A percentile compares a stretch with the other conserved stretches of the same genome.
phyloP scores from a whole-genome alignment of 2,797 vertebrate species.

The Poecilia velifera region DNA sequence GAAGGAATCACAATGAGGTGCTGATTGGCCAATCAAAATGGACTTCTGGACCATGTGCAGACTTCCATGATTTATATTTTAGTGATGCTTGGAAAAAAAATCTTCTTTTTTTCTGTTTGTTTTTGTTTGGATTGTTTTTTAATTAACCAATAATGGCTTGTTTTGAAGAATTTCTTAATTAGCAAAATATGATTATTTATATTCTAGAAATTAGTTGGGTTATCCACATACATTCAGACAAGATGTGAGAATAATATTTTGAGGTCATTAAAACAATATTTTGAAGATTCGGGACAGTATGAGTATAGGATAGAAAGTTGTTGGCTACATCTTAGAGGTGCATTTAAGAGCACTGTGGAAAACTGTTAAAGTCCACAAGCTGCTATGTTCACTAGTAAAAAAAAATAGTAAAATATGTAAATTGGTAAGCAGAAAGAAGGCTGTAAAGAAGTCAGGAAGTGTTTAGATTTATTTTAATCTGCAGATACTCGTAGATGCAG shows the following conservation, averaged over 20 bases:
- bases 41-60: background rate
- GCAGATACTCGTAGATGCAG: constrained; percentile 35
- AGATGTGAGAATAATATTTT: background rate
- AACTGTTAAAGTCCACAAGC: background rate
- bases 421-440: background rate
- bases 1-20: background rate
- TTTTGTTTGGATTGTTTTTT: too few relatives aligned
- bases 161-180: too few relatives aligned
- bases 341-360: background rate
- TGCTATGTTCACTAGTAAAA: background rate
- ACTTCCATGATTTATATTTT: too few relatives aligned
- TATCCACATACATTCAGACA: too few relatives aligned
- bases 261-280: background rate
- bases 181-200: too few relatives aligned
- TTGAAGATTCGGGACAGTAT: background rate
- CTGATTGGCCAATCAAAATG: background rate
- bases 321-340: background rate
- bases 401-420: background rate
- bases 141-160: too few relatives aligned
- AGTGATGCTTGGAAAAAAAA: too few relatives aligned
- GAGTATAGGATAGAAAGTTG: background rate
- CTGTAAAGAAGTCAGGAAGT: constrained; percentile 9
- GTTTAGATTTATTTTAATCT: constrained; percentile 21
- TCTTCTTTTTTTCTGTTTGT: too few relatives aligned
- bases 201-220: too few relatives aligned